Evolutionary conservation across 2,888 invertebrate species (phyloP), one percentile per base, ranked within the genome.

Genomic region (Dolichomitus sp.): DNA sequence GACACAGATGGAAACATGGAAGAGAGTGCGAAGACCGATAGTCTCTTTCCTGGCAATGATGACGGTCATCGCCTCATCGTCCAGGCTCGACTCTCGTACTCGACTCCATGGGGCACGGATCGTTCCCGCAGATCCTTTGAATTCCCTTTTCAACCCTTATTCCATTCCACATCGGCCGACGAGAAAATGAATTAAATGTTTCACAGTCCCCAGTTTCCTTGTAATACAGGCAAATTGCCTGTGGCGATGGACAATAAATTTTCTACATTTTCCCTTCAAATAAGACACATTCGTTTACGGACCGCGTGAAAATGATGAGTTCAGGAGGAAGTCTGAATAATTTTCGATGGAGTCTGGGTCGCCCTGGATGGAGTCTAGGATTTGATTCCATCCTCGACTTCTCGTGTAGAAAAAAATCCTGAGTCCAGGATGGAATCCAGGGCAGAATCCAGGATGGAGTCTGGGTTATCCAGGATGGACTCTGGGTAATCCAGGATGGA

Each of bases 141-240:
- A 77, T 78, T 80, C 69, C 73, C 77, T 77, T 33, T 37, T 80
- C 66, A 74, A 77, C 77, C 77, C 59, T 77, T 59, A 69, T 42
- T 69, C 37, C 70, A 19, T 66, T 57, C 69, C 63, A 23, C 63
- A 17, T 42, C 54, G 30, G n/a, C 19, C 61, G 45, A 30, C 63
- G 59, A 57, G 66, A 80, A 80, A 84, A 80, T 66, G 70, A 84
- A 84, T 84, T 84, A 84, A 84, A 78, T 74, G 77, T 78, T 80
- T 75, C 52, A 69, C 74, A 69, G 70, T 59, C 70, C 68, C 66
- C 70, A 83, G 74, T 78, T 83, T 77, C 45, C 65, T 61, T 52
- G 73, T 76, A 80, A 76, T 80, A 77, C 69, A 57, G 27, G 73
- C 66, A 70, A 75, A 63, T 66, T n/a, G 30, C 14, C 42, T n/a